These are phyloP conservation scores for Drosophila trapezifrons DNA, from an alignment of 1,140 invertebrate genomes.

Conservation along the genomic window DNA sequence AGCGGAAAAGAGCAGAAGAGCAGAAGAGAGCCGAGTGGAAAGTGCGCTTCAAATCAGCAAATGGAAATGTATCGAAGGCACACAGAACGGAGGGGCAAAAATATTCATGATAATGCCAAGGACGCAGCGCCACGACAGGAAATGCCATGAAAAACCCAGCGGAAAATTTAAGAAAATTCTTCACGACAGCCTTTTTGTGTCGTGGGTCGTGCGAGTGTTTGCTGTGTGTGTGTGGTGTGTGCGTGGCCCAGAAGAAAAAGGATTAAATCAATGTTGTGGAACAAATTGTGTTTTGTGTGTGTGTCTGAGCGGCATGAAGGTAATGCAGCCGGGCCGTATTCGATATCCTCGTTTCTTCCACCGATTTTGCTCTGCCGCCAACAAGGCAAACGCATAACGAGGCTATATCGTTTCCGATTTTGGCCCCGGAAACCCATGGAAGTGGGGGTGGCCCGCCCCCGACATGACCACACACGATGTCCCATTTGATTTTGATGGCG, in stretches of 20 bases:
- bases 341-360: constrained; percentile 60
- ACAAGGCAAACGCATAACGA: constrained; percentile 57
- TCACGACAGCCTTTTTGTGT: constrained; percentile 43
- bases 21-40: constrained; percentile 27
- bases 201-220: constrained; percentile 7
- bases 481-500: constrained; percentile 64
- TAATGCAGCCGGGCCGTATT: constrained; percentile 51
- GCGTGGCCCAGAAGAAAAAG: constrained; percentile 53
- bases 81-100: constrained; percentile 26
- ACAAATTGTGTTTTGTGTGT: constrained; percentile 55
- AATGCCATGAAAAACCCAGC: constrained; percentile 49
- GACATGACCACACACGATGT: constrained; percentile 58
- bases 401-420: constrained; percentile 30
- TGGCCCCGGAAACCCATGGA: not conserved
- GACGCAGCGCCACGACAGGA: constrained; percentile 35
- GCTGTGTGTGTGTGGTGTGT: constrained; percentile 27
- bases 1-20: constrained; percentile 1
- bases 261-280: constrained; percentile 68
- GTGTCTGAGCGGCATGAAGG: constrained; percentile 30
- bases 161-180: constrained; percentile 63
- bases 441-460: constrained; percentile 14
- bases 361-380: constrained; percentile 45
- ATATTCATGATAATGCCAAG: constrained; percentile 62
- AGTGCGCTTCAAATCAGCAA: constrained; percentile 62
- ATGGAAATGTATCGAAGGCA: constrained; percentile 58